A percentile compares a stretch with the other conserved stretches of the same genome.
Evolutionary conservation across 2,797 vertebrate species (phyloP).

Genomic region (Betta splendens): DNA sequence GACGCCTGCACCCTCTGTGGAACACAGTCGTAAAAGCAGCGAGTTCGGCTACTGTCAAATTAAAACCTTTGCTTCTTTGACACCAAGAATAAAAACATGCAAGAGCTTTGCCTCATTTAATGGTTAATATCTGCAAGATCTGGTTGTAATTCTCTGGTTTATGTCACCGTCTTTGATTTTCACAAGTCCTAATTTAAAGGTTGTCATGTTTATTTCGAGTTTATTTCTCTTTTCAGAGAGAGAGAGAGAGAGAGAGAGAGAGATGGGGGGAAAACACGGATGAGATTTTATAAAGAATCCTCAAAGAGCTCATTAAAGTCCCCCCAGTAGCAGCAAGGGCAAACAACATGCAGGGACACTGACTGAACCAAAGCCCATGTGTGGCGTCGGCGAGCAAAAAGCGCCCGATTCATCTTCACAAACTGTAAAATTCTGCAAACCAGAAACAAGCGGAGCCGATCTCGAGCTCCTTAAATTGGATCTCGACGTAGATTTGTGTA

Average conservation of each 20-base stretch:
- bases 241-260: slow-evolving; percentile 15
- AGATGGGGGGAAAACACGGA: slow-evolving; percentile 10
- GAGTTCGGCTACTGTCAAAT: not conserved
- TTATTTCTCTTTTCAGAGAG: too few relatives aligned
- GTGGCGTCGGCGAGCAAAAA: slow-evolving; percentile 6
- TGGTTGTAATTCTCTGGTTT: not conserved
- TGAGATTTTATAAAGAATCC: slow-evolving; percentile 44
- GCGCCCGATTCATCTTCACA: slow-evolving; percentile 4
- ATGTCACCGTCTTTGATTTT: slow-evolving; percentile 17
- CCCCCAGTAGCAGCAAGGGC: slow-evolving; percentile 48
- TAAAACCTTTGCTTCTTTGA: slow-evolving; percentile 7
- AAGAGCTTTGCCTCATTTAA: not conserved
- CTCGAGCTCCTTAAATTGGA: not conserved
- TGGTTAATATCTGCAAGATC: not conserved
- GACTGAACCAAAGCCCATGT: slow-evolving; percentile 24
- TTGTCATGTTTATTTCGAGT: slow-evolving; percentile 28
- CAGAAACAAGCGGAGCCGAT: not conserved
- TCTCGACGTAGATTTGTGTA: slow-evolving; percentile 8
- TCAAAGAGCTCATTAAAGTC: slow-evolving; percentile 55
- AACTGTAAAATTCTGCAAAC: slow-evolving; percentile 12
- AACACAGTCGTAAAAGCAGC: slow-evolving; percentile 6
- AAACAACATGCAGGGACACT: slow-evolving; percentile 33
- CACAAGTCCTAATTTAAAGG: slow-evolving; percentile 14
- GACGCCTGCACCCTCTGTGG: slow-evolving; percentile 15
- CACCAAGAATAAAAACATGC: too few relatives aligned